Evolutionary conservation across 2,113 vertebrate species (phyloP), one percentile per base, ranked within the genome.

Genomic region (Spea multiplicata): DNA sequence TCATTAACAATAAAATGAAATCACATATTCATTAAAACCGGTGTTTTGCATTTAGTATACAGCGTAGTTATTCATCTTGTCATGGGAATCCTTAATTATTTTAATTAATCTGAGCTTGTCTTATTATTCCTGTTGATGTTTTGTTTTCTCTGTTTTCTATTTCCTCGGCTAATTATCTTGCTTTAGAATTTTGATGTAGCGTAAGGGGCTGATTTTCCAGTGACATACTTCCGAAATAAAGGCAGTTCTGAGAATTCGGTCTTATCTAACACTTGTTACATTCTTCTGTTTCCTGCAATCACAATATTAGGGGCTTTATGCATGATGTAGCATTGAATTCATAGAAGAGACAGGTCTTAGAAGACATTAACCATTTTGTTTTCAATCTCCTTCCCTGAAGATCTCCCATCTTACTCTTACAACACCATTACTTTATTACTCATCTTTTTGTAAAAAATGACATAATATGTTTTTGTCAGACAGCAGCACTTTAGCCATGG

Each of bases 111-210:
- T 67, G 64, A 67, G 64, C 64, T 45, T 49, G 74, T 10, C 47
- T 75, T 62, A 75, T 75, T 75, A 75, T 75, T 66, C 74, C 65
- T 67, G 49, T 75, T 67, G 74, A 75, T 75, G 73, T 74, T 74
- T 75, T 75, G 74, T 55, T 66, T 61, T 57, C 9, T 45, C 73
- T 67, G 73, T 59, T 73, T 59, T 73, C 53, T 14, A 45, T 73
- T 57, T 74, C 49, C 73, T 12, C 14, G 44, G 62, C 67, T 75
- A 75, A 75, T 75, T 75, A 75, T 61, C 52, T 75, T 65, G 50
- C 16, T 75, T 75, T 66, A 46, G 74, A 75, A 75, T 75, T 66
- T 50, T 8, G 12, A 53, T 50, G 62, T 53, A 55, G 64, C 50
- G 74, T 75, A 67, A 65, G 13, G 48, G 64, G 59, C 64, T 74